Base-by-base conservation (phyloP, 53 echinoderm and acorn worm genomes). In the Henricia sp. region DNA sequence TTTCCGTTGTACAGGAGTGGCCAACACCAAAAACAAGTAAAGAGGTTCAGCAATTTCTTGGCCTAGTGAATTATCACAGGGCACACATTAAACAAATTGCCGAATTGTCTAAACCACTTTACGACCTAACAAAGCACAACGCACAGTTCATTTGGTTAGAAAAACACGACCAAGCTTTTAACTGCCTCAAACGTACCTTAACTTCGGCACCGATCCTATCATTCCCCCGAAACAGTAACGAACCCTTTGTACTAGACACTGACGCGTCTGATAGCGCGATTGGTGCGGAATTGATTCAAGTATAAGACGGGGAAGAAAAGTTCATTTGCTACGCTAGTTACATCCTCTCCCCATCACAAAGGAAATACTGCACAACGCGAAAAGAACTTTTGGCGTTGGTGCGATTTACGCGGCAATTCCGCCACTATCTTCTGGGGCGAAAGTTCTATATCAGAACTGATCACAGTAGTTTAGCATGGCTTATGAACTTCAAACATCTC, bases 341-440 rank as follows among this genome's bases (percentile, higher is more conserved):
- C 19, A 28, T 36, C 6, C 30, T 66, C 6, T 66, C 66, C 66
- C 66, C 66, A 4, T 62, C 66, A 37, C 91, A 86, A 37, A 19
- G 80, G 3, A 66, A 14, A 36, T 66, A 66, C 37, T 66, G 66
- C 20, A 66, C 66, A 16, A 71, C 52, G 1, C 36, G 66, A 3
- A 66, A 66, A 6, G 66, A 66, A 66, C 66, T 66, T 20, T 38
- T 66, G 5, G 71, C 71, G 3, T 24, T 71, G 37, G 71, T 71
- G 13, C 71, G 37, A 2, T 66, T 34, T 28, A 66, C 66, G 6
- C 66, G 66, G 2, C 66, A 66, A 14, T 66, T 66, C 19, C 37
- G 66, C 37, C 66, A 66, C 17, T 35, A 66, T 28, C 29, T 66
- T 27, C 28, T 66, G 9, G 66, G 66, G 66, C 12, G 66, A 38